Evolutionary conservation across 2,888 invertebrate genomes (phyloP).

Genomic region (Phyto melanocephala): DNA sequence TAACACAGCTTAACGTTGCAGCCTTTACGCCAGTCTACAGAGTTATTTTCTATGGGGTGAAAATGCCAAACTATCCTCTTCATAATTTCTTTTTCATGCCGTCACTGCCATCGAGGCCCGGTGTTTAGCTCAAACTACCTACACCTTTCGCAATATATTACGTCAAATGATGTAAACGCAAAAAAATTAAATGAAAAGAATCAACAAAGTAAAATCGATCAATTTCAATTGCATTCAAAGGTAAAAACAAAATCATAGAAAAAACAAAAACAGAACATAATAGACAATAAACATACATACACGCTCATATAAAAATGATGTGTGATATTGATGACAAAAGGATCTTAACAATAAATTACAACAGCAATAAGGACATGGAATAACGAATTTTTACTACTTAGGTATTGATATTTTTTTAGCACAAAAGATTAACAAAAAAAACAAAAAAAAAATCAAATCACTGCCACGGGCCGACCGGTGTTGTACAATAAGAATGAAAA

Average conservation of each 20-base stretch:
- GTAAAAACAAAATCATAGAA: background rate
- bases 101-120: conserved; percentile 31
- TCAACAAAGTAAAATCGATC: conserved; percentile 54
- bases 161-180: conserved; percentile 14
- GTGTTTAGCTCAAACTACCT: conserved; percentile 17
- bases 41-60: no score
- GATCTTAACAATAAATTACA: conserved; percentile 48
- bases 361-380: conserved; percentile 12
- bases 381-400: conserved; percentile 2
- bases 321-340: conserved; percentile 75
- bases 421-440: conserved; percentile 62
- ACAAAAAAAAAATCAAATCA: conserved; percentile 70
- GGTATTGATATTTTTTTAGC: conserved; percentile 37
- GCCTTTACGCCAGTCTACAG: no score
- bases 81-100: background rate
- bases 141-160: conserved; percentile 41
- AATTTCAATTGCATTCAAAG: conserved; percentile 55
- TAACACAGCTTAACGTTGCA: no score
- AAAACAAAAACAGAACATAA: conserved; percentile 62
- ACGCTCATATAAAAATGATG: conserved; percentile 71
- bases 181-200: conserved; percentile 9
- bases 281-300: conserved; percentile 54
- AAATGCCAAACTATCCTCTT: background rate
- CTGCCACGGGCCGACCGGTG: conserved; percentile 78
- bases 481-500: conserved; percentile 71